These are phyloP conservation scores for Cossypha polioptera DNA, from an alignment of 2,797 vertebrate species.

Conservation along the genomic window DNA sequence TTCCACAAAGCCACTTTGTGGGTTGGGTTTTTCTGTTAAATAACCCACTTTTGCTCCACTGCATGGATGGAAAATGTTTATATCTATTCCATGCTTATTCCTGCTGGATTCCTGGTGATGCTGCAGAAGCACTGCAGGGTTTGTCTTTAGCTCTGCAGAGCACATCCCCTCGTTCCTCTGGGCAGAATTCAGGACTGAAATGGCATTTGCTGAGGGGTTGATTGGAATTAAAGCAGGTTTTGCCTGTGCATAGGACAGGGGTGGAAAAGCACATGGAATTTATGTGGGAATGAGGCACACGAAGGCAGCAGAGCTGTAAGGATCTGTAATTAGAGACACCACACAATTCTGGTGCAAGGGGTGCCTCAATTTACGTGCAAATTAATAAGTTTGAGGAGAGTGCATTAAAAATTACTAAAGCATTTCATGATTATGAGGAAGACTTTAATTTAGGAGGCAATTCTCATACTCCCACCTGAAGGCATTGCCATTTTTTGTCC, in stretches of 20 bases:
- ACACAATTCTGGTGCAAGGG: not conserved
- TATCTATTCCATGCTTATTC: not conserved
- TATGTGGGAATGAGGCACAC: not conserved
- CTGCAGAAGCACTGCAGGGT: not conserved
- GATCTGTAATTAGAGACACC: not conserved
- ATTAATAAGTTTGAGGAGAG: not conserved
- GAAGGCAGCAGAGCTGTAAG: not conserved
- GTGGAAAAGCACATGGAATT: not conserved
- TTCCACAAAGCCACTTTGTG: not conserved
- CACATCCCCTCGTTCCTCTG: not conserved
- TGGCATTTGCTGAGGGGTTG: not conserved
- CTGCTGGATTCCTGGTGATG: not conserved
- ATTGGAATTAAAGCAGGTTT: not conserved
- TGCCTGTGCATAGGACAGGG: not conserved
- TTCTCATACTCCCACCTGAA: not conserved
- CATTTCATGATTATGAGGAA: not conserved
- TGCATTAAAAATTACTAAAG: not conserved
- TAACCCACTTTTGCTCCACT: not conserved
- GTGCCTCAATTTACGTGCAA: not conserved
- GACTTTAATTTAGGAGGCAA: not conserved
- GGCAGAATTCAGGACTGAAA: not conserved
- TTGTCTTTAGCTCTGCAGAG: not conserved
- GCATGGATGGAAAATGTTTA: rapidly evolving
- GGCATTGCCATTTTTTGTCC: not conserved
- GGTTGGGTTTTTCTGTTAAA: not conserved